Evolutionary conservation across 2,113 vertebrate species (phyloP).

Genomic region (Psophia crepitans): DNA sequence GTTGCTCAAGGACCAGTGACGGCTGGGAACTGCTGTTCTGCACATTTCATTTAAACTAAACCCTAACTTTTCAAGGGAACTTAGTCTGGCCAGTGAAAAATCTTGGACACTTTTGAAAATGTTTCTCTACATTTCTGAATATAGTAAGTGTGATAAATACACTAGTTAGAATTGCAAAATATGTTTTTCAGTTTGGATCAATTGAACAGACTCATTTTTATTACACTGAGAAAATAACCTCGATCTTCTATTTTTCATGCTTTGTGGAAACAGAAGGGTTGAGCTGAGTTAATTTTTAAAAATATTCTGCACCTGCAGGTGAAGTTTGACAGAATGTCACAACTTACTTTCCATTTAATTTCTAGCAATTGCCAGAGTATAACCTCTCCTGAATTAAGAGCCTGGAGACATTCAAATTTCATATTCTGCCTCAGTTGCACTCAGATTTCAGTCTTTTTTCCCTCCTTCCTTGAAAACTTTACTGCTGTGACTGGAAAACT

Average conservation of each 20-base stretch:
- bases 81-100: background rate
- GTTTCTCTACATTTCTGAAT: background rate
- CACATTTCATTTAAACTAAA: background rate
- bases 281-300: background rate
- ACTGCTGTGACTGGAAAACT: background rate
- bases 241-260: background rate
- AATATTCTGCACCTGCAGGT: conserved; percentile 10
- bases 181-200: background rate
- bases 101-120: background rate
- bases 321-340: conserved; percentile 35
- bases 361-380: background rate
- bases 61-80: background rate
- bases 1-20: background rate
- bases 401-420: background rate
- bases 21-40: background rate
- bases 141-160: background rate
- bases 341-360: conserved; percentile 29
- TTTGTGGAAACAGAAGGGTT: background rate
- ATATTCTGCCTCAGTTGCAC: background rate
- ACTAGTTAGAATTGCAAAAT: background rate
- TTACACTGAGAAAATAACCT: background rate
- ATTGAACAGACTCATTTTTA: background rate
- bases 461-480: background rate
- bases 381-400: background rate
- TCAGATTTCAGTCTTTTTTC: background rate